phyloP scores from a whole-genome alignment of 2,888 invertebrate genomes.

The Elysia crispata region DNA sequence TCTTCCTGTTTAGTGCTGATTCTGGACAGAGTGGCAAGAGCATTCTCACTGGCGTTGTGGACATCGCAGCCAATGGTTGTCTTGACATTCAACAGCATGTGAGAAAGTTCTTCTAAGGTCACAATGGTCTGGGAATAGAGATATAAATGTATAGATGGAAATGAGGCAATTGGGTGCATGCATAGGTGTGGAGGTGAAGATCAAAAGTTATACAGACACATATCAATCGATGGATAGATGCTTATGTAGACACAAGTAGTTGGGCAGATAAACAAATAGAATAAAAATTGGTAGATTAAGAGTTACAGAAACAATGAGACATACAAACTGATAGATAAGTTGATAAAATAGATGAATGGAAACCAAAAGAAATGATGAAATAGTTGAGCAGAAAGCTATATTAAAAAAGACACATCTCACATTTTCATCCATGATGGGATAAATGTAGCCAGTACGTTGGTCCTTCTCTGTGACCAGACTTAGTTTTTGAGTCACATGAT shows the following conservation, averaged over 20 bases:
- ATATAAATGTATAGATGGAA: not conserved
- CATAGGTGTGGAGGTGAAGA: no score
- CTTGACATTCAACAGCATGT: conserved; percentile 62
- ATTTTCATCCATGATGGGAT: conserved; percentile 60
- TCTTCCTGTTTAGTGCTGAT: conserved; percentile 51
- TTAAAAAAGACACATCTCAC: conserved; percentile 47
- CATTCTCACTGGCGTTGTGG: conserved; percentile 59
- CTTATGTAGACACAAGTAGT: no score
- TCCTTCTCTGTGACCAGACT: conserved; percentile 65
- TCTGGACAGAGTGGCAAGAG: conserved; percentile 50
- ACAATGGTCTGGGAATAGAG: conserved; percentile 61
- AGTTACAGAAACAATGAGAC: not conserved
- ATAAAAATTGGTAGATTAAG: no score
- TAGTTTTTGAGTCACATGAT: conserved; percentile 62
- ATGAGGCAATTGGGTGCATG: no score
- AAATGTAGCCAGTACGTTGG: conserved; percentile 49
- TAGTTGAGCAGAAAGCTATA: no score
- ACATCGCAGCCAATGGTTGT: conserved; percentile 67
- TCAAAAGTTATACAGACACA: no score
- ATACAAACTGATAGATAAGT: not conserved
- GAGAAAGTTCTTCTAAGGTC: conserved; percentile 63
- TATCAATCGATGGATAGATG: no score
- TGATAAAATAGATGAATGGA: no score
- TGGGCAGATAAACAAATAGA: no score
- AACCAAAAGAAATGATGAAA: no score